phyloP scores from a whole-genome alignment of 1,140 invertebrate species.

The Drosophila sturtevanti region DNA sequence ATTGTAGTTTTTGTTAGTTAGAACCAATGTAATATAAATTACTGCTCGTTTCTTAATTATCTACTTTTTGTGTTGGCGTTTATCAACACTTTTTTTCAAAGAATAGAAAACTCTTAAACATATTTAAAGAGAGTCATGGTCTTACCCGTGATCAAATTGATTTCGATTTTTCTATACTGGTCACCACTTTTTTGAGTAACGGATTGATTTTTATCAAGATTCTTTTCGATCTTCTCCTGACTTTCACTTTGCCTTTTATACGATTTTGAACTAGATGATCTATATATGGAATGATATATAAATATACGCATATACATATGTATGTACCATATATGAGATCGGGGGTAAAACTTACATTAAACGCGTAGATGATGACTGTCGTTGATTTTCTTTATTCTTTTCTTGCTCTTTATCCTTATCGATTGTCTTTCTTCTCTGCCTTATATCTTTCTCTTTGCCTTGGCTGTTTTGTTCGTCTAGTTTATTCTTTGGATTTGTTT shows the following conservation, averaged over 20 bases:
- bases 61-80: too few species aligned
- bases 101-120: too few species aligned
- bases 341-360: background rate
- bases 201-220: background rate
- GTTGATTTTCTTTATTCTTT: background rate
- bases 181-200: background rate
- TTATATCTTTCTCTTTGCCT: background rate
- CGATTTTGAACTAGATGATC: background rate
- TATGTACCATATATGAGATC: background rate
- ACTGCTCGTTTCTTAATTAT: too few species aligned
- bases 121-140: background rate
- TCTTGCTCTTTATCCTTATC: background rate
- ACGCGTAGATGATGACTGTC: background rate
- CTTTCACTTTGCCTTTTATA: background rate
- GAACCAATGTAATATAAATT: too few species aligned
- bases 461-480: background rate
- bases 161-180: background rate
- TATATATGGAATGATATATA: background rate
- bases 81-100: background rate
- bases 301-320: background rate
- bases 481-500: constrained; percentile 3
- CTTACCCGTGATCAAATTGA: background rate
- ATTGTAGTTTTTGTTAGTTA: too few species aligned
- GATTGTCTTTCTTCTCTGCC: background rate
- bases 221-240: background rate